Conservation (phyloP, 2,888 invertebrate species). For the Odontocolon sp. region DNA sequence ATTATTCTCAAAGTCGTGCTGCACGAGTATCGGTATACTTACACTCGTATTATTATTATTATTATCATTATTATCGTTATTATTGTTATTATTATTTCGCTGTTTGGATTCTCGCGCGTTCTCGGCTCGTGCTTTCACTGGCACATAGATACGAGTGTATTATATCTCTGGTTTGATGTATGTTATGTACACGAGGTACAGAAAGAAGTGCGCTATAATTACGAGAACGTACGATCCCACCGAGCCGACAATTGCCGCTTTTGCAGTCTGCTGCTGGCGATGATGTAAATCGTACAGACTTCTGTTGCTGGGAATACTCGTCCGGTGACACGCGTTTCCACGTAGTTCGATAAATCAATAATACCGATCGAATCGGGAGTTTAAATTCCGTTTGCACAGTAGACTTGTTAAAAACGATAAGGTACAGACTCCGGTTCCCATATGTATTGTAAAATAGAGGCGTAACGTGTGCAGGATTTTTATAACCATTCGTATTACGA, state of each 20-base stretch:
- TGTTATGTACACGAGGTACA: slow-evolving; percentile 19
- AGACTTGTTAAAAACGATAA: not conserved
- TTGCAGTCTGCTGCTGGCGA: slow-evolving; percentile 17
- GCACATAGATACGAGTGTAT: not conserved
- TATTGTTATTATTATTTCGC: not conserved
- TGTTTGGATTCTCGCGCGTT: slow-evolving; percentile 5
- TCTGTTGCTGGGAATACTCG: not conserved
- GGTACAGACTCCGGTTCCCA: not conserved
- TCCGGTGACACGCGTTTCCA: slow-evolving; percentile 15
- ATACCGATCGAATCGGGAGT: slow-evolving; percentile 9
- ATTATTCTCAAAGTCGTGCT: slow-evolving; percentile 29
- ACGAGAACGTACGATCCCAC: slow-evolving; percentile 29
- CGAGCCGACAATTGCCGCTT: slow-evolving; percentile 20
- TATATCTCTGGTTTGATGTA: slow-evolving; percentile 10
- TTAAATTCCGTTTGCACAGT: slow-evolving; percentile 19
- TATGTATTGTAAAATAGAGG: not conserved
- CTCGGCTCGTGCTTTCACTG: not conserved
- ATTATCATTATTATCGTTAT: not conserved
- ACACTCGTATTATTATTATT: not conserved
- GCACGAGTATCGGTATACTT: slow-evolving; percentile 1
- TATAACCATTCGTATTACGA: not conserved
- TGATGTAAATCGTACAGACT: slow-evolving; percentile 31
- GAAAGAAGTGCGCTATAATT: slow-evolving; percentile 34
- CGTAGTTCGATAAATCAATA: slow-evolving; percentile 24
- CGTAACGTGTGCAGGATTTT: not conserved